Conservation (phyloP, 1,140 invertebrate genomes). For the Drosophila repleta region DNA sequence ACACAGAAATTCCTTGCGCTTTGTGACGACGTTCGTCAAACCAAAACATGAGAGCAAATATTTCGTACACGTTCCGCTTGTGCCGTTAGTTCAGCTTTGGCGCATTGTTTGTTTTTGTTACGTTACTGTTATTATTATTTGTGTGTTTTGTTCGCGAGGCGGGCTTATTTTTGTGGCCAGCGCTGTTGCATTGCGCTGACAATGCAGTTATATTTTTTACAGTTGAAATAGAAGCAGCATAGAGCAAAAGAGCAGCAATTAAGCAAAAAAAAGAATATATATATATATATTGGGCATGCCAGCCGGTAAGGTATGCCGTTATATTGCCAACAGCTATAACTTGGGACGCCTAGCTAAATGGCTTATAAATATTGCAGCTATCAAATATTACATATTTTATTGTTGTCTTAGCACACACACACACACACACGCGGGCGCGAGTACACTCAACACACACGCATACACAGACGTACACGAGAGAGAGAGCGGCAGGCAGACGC, state of each 20-base stretch:
- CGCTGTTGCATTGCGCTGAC: constrained; percentile 27
- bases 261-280: too few species aligned
- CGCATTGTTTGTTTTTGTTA: constrained; percentile 22
- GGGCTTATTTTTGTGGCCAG: constrained; percentile 7
- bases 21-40: constrained; percentile 22
- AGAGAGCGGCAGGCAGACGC: constrained; percentile 17
- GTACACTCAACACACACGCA: constrained; percentile 6
- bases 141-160: background rate
- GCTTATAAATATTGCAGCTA: constrained; percentile 37
- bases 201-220: background rate
- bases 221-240: background rate
- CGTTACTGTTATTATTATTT: constrained; percentile 8
- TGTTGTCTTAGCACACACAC: constrained; percentile 16
- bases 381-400: constrained; percentile 42
- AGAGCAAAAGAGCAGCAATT: background rate
- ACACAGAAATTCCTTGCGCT: constrained; percentile 37
- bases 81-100: constrained; percentile 15
- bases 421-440: constrained; percentile 20
- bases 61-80: constrained; percentile 3
- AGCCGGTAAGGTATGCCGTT: constrained; percentile 6
- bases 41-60: constrained; percentile 27
- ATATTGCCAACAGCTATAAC: constrained; percentile 26
- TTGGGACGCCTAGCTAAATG: constrained; percentile 31
- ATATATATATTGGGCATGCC: too few species aligned
- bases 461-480: background rate